Evolutionary conservation across 37 sponge, comb jelly and placozoan genomes (phyloP).

Genomic region (Amphimedon queenslandica): DNA sequence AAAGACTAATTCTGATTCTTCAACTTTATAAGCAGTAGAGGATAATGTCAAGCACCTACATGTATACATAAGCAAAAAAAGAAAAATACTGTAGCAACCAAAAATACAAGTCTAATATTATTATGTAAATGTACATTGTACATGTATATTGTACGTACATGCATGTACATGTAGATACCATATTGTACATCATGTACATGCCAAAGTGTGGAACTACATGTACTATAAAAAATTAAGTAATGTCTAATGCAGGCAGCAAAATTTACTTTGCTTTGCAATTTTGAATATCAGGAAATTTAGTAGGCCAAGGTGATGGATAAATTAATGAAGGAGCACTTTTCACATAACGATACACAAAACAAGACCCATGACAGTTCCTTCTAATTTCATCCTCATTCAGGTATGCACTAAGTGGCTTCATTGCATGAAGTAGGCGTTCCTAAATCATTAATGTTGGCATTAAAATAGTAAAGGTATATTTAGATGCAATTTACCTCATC

Average conservation of each 20-base stretch:
- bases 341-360: slow-evolving; percentile 23
- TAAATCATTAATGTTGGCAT: slow-evolving; percentile 1
- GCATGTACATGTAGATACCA: slow-evolving; percentile 15
- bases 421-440: slow-evolving; percentile 53
- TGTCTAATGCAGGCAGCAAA: too few relatives aligned
- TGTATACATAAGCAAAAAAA: too few relatives aligned
- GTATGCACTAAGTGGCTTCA: slow-evolving; percentile 17
- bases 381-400: slow-evolving; percentile 44
- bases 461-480: background rate
- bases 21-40: slow-evolving; percentile 16
- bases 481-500: slow-evolving; percentile 82
- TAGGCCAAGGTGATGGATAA: slow-evolving; percentile 67
- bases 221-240: too few relatives aligned
- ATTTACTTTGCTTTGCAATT: slow-evolving; percentile 52
- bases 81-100: too few relatives aligned
- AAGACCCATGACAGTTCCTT: slow-evolving; percentile 33
- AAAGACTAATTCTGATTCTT: slow-evolving; percentile 8
- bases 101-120: too few relatives aligned
- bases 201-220: background rate
- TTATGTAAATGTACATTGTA: too few relatives aligned
- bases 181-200: slow-evolving; percentile 6
- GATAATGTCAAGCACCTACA: slow-evolving; percentile 41
- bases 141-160: slow-evolving; percentile 13
- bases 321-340: background rate
- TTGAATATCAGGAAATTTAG: slow-evolving; percentile 41